A percentile compares a stretch with the other conserved stretches of the same genome.
phyloP scores from a whole-genome alignment of 1,140 invertebrate species.

The Drosophila sp. region DNA sequence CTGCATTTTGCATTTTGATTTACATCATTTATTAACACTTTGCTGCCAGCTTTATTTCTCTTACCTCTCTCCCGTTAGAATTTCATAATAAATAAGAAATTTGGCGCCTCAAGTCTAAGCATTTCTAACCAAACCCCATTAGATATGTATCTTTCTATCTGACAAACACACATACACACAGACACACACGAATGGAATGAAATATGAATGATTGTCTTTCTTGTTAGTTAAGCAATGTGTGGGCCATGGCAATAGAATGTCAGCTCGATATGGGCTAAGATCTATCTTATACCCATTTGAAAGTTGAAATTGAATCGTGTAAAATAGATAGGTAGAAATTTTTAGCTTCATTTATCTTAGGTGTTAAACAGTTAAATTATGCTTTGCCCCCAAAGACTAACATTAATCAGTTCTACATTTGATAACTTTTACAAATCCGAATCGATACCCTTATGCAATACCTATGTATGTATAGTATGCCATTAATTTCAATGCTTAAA shows the following conservation, averaged over 20 bases:
- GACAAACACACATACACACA: slow-evolving; percentile 29
- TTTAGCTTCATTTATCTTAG: no score
- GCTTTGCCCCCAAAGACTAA: no score
- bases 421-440: no score
- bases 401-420: no score
- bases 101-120: slow-evolving; percentile 58
- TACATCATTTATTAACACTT: slow-evolving; percentile 66
- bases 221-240: slow-evolving; percentile 33
- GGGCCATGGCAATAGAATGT: not conserved
- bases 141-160: slow-evolving; percentile 64
- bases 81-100: slow-evolving; percentile 55
- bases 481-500: no score
- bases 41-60: slow-evolving; percentile 53
- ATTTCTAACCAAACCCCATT: slow-evolving; percentile 26
- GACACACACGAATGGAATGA: slow-evolving; percentile 26
- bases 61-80: slow-evolving; percentile 28
- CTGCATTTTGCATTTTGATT: slow-evolving; percentile 54
- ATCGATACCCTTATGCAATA: no score
- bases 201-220: slow-evolving; percentile 67
- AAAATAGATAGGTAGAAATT: no score
- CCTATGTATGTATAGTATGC: no score
- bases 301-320: not conserved
- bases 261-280: not conserved
- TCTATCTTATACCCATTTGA: not conserved
- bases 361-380: no score